These are phyloP conservation scores for Sparidentex hasta DNA, from an alignment of 2,797 vertebrate genomes.

Conservation along the genomic window DNA sequence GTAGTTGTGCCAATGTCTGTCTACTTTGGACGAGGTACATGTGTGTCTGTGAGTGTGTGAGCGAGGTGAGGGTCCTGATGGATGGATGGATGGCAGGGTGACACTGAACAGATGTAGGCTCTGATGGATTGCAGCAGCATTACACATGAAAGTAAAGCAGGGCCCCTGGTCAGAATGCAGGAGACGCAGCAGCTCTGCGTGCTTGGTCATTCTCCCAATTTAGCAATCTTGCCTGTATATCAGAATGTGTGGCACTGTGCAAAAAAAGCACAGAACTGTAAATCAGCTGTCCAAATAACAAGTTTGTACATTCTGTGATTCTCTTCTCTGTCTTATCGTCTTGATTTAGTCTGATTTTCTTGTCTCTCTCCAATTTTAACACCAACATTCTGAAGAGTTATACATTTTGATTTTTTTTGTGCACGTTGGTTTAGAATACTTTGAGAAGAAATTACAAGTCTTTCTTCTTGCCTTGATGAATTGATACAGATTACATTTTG, in stretches of 20 bases:
- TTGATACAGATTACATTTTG: background rate
- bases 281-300: conserved; percentile 57
- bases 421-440: background rate
- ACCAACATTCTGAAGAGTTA: background rate
- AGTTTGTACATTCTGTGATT: conserved; percentile 3
- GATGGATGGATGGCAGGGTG: conserved; percentile 74
- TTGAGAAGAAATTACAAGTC: background rate
- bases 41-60: conserved; percentile 37
- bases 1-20: conserved; percentile 9
- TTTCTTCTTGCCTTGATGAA: background rate
- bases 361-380: background rate
- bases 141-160: conserved; percentile 77
- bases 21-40: conserved; percentile 7
- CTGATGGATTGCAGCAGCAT: conserved; percentile 83
- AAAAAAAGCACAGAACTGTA: conserved; percentile 14
- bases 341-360: background rate
- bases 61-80: conserved; percentile 37
- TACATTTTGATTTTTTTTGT: background rate
- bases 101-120: conserved; percentile 82
- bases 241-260: conserved; percentile 28
- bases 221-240: conserved; percentile 26
- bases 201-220: conserved; percentile 40
- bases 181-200: conserved; percentile 28
- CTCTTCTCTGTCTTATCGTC: background rate
- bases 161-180: conserved; percentile 52